These are phyloP conservation scores for Poeciliopsis paucimaculata DNA, from an alignment of 2,797 vertebrate species.

Conservation along the genomic window DNA sequence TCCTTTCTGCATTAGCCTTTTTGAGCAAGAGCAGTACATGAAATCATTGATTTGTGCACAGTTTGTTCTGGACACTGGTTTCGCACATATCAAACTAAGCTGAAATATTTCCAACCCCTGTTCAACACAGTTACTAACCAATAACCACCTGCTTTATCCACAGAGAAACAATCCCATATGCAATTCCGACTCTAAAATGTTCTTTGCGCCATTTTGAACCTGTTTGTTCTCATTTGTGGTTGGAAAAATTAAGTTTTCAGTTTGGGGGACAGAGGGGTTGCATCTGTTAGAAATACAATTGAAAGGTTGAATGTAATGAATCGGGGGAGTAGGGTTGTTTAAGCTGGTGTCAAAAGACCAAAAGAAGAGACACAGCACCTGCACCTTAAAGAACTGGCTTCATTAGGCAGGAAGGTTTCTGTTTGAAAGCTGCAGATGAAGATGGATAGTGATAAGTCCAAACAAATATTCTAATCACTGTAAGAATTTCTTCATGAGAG, in stretches of 20 bases:
- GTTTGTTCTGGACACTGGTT: neutral
- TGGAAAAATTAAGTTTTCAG: neutral
- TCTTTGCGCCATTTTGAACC: neutral
- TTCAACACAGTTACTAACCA: neutral
- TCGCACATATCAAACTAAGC: neutral
- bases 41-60: neutral
- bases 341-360: neutral
- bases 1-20: neutral
- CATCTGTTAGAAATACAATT: neutral
- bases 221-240: neutral
- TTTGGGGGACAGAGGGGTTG: neutral
- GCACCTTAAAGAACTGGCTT: neutral
- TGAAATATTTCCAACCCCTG: neutral
- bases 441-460: neutral
- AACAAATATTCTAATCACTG: neutral
- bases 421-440: neutral
- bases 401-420: neutral
- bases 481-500: neutral
- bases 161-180: neutral
- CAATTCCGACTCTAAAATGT: neutral
- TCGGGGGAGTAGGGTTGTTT: neutral
- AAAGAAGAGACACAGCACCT: neutral
- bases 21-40: neutral
- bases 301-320: neutral
- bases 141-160: neutral